Percentiles rank a stretch among this genome's conserved stretches.
These are phyloP conservation scores for Trichoplusia ni DNA, from an alignment of 1,140 invertebrate species.

Conservation along the genomic window DNA sequence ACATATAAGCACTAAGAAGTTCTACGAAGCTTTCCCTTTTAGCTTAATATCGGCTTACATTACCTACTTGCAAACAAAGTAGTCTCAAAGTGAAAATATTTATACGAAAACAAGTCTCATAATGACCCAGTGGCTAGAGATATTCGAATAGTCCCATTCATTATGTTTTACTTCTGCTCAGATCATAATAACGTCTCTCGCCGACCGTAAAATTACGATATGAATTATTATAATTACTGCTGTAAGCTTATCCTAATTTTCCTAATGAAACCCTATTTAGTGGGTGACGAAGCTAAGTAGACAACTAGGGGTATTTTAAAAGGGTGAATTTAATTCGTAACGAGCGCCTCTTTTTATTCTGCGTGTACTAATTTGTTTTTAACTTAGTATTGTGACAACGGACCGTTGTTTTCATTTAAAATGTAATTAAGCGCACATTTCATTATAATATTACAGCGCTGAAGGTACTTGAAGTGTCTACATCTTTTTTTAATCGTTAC, in stretches of 20 bases:
- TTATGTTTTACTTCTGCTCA: conserved; percentile 22
- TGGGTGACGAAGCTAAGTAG: conserved; percentile 4
- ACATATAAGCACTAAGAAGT: conserved; percentile 18
- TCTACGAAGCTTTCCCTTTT: conserved; percentile 33
- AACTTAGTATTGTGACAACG: neutral
- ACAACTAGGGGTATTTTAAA: neutral
- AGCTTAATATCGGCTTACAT: conserved; percentile 5
- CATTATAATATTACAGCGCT: too few relatives aligned
- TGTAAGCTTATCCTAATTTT: conserved; percentile 21
- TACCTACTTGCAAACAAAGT: conserved; percentile 34
- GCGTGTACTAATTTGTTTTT: neutral
- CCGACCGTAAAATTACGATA: conserved; percentile 29
- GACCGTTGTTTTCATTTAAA: neutral
- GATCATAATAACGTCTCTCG: conserved; percentile 12
- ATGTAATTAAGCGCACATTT: too few relatives aligned
- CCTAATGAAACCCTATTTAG: conserved; percentile 24
- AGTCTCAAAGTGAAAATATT: conserved; percentile 35
- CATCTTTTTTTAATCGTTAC: too few relatives aligned
- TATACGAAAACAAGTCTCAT: conserved; percentile 30
- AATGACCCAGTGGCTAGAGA: conserved; percentile 23
- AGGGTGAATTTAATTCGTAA: neutral
- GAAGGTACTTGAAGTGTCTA: too few relatives aligned
- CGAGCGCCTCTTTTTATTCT: neutral
- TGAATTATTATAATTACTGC: conserved; percentile 35
- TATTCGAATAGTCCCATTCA: conserved; percentile 29